Conservation (phyloP, 2,888 invertebrate species). For the Macrosiphum euphorbiae region DNA sequence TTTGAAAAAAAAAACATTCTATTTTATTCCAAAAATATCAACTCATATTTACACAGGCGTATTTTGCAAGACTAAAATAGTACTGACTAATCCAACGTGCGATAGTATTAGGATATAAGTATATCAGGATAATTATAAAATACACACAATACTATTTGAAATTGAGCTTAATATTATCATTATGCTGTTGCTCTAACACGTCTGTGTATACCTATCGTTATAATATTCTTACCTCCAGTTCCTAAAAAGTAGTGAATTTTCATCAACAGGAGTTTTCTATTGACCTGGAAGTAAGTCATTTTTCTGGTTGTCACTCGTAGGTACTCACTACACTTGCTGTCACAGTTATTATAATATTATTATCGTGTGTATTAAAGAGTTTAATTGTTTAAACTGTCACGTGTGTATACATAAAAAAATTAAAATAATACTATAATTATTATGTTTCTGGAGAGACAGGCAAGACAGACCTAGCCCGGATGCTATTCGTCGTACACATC, state of each 20-base stretch:
- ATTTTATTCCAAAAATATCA: too few species aligned
- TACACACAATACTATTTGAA: too few species aligned
- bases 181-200: neutral
- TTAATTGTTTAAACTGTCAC: neutral
- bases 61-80: too few species aligned
- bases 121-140: too few species aligned
- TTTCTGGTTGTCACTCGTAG: neutral
- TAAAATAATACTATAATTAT: neutral
- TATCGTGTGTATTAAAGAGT: neutral
- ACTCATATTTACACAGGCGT: too few species aligned
- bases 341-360: neutral
- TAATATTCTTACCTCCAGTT: slow-evolving; percentile 8
- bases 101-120: too few species aligned
- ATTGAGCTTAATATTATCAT: neutral
- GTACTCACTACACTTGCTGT: neutral
- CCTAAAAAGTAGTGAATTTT: slow-evolving; percentile 38
- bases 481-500: neutral
- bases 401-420: neutral
- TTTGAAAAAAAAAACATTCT: too few species aligned
- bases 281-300: neutral
- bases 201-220: too few species aligned
- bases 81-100: too few species aligned
- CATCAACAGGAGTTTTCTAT: slow-evolving; percentile 12
- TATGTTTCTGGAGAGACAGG: neutral
- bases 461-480: neutral